Base-by-base conservation (phyloP, 2,113 vertebrate genomes). In the Grantiella picta region DNA sequence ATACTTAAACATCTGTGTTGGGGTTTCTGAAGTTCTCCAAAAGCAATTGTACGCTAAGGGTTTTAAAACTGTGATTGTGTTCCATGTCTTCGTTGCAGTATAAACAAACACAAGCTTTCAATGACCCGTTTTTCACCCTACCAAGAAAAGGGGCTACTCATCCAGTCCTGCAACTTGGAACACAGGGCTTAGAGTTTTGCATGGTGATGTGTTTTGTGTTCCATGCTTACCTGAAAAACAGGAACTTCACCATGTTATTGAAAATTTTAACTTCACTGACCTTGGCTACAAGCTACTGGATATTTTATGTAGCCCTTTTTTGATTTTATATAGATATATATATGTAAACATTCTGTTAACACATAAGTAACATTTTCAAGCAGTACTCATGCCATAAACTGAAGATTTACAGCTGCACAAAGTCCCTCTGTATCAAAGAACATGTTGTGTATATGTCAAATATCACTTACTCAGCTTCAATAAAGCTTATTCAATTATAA, bases 71-170 rank as follows among this genome's bases (percentile, higher is more conserved):
- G 4, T 28, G 15, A 19, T 66, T 33, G 33, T 50, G 8, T 42
- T 59, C 28, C 10, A 11, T 13, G 16, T 50, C 23, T 78, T 87
- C 20, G 52, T 63, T 53, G 52, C 15, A 53, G 29, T 14, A 33
- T 27, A 54, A 54, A 15, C 40, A 86, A 53, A 86, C 23, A 15
- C 2, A n/a, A 28, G 9, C 24, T 65, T 72, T 57, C 47, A 72
- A 14, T 38, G 15, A n/a, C 15, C 20, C 31, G 22, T 59, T 84
- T 78, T 69, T 27, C 4, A 1, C 7, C 44, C 36, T 38, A n/a
- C 20, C 40, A 71, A 29, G 52, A 35, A 61, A 6, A 6, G 27
- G 4, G 29, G 1, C 0, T 18, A 2, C 21, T 59, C 38, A 9
- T 7, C 29, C 42, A 14, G 20, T 47, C 47, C 56, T 61, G 38